These are phyloP conservation scores for Gibbula magus DNA, from an alignment of 2,888 invertebrate species.

Conservation along the genomic window DNA sequence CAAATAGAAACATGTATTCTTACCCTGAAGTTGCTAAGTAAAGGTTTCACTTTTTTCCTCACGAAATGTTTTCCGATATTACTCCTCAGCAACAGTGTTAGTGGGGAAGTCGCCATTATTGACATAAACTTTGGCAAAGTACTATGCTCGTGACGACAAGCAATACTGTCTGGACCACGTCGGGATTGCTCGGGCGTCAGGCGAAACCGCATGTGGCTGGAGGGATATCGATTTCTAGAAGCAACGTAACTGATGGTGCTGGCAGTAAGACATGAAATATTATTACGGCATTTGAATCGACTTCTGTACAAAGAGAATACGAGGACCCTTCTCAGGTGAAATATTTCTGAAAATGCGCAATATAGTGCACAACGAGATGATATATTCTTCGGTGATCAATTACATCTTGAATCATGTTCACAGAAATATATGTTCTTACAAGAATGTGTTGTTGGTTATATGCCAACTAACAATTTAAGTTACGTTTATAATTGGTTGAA, in stretches of 20 bases:
- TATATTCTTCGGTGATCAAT: no score
- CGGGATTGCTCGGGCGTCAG: conserved; percentile 10
- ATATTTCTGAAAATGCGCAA: no score
- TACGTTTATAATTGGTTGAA: no score
- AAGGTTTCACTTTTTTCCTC: conserved; percentile 26
- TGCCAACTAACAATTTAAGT: no score
- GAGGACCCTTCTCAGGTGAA: no score
- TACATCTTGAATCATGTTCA: no score
- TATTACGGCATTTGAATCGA: background rate
- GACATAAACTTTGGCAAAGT: conserved; percentile 13
- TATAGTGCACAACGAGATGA: no score
- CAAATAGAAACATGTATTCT: background rate
- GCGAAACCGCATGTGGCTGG: conserved; percentile 7
- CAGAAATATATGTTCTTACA: no score
- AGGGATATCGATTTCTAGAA: conserved; percentile 1
- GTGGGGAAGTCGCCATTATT: conserved; percentile 38
- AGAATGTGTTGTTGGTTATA: no score
- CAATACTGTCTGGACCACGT: conserved; percentile 3
- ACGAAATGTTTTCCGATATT: conserved; percentile 34
- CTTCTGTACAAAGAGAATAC: background rate
- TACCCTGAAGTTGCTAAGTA: conserved; percentile 33
- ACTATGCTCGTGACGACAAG: conserved; percentile 16
- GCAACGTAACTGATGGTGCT: background rate
- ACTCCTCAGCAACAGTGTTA: conserved; percentile 36
- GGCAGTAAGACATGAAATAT: background rate